Evolutionary conservation across 2,113 vertebrate genomes (phyloP).

Genomic region (Rostratula benghalensis): DNA sequence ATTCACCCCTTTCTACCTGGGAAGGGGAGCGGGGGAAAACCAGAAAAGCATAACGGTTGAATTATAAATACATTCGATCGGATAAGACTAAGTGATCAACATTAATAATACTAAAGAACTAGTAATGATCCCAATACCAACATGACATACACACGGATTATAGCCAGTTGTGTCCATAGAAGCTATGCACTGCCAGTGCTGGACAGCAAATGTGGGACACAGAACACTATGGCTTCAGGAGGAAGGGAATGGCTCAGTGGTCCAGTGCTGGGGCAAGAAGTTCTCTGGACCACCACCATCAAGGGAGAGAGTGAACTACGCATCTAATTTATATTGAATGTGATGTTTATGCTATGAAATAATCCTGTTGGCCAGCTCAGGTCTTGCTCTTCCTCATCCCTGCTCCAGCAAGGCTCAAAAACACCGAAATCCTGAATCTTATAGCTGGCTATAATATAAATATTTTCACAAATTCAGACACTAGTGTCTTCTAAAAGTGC

Average conservation of each 20-base stretch:
- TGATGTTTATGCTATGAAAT: too few relatives aligned
- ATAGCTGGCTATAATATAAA: neutral
- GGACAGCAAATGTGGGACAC: neutral
- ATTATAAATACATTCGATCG: neutral
- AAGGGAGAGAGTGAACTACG: neutral
- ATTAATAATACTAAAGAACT: neutral
- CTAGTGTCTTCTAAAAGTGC: neutral
- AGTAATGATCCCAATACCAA: neutral
- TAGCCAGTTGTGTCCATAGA: neutral
- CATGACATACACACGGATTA: neutral
- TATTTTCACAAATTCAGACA: neutral
- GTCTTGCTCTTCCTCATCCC: neutral
- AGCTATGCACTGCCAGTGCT: neutral
- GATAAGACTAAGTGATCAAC: neutral
- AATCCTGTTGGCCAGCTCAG: neutral
- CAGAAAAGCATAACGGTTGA: neutral
- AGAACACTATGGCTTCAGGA: neutral
- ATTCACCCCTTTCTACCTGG: neutral
- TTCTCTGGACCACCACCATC: neutral
- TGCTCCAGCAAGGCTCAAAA: neutral
- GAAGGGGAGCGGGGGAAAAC: neutral
- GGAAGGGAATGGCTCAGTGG: neutral
- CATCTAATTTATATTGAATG: neutral
- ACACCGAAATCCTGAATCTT: neutral
- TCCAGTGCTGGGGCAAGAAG: neutral